Base-by-base conservation (phyloP, 2,113 vertebrate species). In the Thymallus thymallus region DNA sequence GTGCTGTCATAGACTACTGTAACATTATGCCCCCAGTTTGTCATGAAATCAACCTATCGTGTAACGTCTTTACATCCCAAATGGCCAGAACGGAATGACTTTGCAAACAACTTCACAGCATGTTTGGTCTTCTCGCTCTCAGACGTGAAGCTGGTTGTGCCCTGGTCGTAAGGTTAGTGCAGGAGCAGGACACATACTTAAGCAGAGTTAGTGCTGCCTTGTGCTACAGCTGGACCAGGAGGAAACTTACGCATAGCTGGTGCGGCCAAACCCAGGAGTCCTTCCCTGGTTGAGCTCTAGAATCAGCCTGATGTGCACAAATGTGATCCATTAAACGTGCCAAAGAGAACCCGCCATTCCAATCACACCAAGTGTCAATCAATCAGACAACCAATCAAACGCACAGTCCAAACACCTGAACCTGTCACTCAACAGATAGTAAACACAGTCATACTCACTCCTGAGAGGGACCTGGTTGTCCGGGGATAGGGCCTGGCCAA, bases 391-490 rank as follows among this genome's bases (percentile, higher is more conserved):
- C 60, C 9, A n/a, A 69, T 30, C 73, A 41, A 41, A 71, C 64
- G 35, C 9, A 75, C 56, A 60, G 74, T 65, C 72, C 46, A 63
- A 46, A 2, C 6, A 71, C 4, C 20, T 68, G 46, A 64, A 70
- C 35, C 14, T 63, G 24, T 61, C 51, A 64, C 12, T n/a, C 56
- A n/a, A 22, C 56, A 23, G n/a, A 60, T 60, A 60, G 56, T 22
- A 16, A 60, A 60, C 56, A 20, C 18, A 60, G 18, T 22, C n/a
- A 60, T 23, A 98, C 97, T 98, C 88, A 99, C 97, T 99, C 97
- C 95, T 99, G 96, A 97, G 97, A 97, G 74, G 97, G 94, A 93
- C 96, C 97, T 87, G 97, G 95, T 87, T 98, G 96, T 93, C 95
- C 96, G 92, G 95, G 92, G 86, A 99, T 94, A 76, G 94, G 92